A percentile compares a stretch with the other conserved stretches of the same genome.
Conservation (phyloP, 2,888 invertebrate genomes). For the Minunthozetes semirufus region DNA sequence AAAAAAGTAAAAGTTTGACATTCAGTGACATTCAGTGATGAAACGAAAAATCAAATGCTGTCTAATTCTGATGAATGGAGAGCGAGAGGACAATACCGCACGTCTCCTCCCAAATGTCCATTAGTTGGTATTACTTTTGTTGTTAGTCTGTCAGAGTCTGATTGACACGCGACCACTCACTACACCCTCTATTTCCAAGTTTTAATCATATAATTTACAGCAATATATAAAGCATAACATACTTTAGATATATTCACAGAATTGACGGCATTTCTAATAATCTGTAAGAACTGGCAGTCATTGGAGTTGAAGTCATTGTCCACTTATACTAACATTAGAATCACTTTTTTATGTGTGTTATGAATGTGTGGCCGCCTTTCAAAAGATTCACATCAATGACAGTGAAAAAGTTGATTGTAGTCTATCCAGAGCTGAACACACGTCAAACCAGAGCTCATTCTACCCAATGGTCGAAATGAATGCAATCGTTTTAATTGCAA, state of each 20-base stretch:
- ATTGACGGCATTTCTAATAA: not conserved
- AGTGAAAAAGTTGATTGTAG: not conserved
- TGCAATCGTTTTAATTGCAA: slow-evolving; percentile 28
- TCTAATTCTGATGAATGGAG: slow-evolving; percentile 25
- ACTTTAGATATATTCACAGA: slow-evolving; percentile 12
- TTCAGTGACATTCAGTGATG: slow-evolving; percentile 10
- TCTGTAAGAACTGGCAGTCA: slow-evolving; percentile 13
- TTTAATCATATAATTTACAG: slow-evolving; percentile 32
- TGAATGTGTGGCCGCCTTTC: slow-evolving; percentile 17
- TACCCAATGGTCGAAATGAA: not conserved
- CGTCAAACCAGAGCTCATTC: not conserved
- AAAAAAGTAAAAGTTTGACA: slow-evolving; percentile 25
- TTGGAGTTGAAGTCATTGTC: slow-evolving; percentile 18
- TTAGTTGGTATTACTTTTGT: slow-evolving; percentile 33
- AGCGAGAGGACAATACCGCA: slow-evolving; percentile 24
- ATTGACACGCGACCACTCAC: slow-evolving; percentile 31
- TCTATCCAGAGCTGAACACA: not conserved
- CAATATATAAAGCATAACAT: slow-evolving; percentile 15
- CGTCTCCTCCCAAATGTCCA: slow-evolving; percentile 22
- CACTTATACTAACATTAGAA: slow-evolving; percentile 26
- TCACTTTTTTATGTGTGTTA: slow-evolving; percentile 1
- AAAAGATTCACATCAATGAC: slow-evolving; percentile 3
- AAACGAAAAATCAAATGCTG: slow-evolving; percentile 28
- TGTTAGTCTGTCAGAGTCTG: slow-evolving; percentile 27
- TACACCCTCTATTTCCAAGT: slow-evolving; percentile 16